Evolutionary conservation across 2,113 vertebrate genomes (phyloP), one percentile per base, ranked within the genome.

Genomic region (Nerophis lumbriciformis): DNA sequence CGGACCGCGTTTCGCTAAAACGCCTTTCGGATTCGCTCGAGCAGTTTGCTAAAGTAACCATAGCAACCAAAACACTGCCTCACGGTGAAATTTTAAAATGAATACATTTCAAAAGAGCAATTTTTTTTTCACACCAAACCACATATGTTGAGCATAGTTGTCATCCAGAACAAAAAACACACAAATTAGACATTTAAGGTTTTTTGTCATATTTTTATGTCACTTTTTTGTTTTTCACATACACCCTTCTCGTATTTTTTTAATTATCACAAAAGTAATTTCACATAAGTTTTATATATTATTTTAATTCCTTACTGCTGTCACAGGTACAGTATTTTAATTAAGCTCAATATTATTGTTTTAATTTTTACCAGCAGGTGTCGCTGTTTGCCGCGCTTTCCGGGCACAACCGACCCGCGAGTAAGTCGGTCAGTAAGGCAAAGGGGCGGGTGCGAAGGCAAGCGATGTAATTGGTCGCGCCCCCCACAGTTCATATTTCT

Each of bases 401-500:
- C 21, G 44, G 53, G 39, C 5, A 48, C 51, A 48, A 52, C 1
- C 8, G 13, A 56, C 54, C 66, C 62, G 61, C 37, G 53, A 63
- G 39, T 62, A 86, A 59, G 59, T 85, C 75, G 73, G 82, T 85
- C 77, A 87, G 82, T 84, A 80, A 88, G 76, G 80, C 79, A 77
- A 73, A 69, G 80, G 77, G 90, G 84, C 76, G 87, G 86, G 77
- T 72, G n/a, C 37, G 28, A 11, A 61, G 66, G 12, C 21, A 3
- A 78, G 61, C 47, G 53, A 61, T 10, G 11, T 74, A 79, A 91
- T 91, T 92, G 90, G 90, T 90, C 89, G 84, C 86, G 80, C 89
- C 89, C 85, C 84, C 69, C 62, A 72, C 63, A 48, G 66, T 65
- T 72, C 76, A 60, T 77, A 67, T 74, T 75, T 77, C 71, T 52